A percentile compares a stretch with the other conserved stretches of the same genome.
These are phyloP conservation scores for Ophiodon elongatus DNA, from an alignment of 2,113 vertebrate genomes.

Conservation along the genomic window DNA sequence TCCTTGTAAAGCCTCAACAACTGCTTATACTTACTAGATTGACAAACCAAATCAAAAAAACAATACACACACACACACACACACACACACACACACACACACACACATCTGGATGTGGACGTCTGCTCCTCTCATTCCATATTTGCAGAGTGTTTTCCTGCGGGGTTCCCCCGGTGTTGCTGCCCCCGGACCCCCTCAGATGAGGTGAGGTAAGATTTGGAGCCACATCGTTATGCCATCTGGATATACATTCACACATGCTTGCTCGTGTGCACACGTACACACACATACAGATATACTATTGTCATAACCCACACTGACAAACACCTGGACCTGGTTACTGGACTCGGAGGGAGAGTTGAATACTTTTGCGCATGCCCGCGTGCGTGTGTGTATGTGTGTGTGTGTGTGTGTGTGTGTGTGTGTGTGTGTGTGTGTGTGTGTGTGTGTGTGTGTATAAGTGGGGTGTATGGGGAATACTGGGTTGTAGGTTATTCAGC, in stretches of 20 bases:
- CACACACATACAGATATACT: slow-evolving; percentile 67
- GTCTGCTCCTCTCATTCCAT: slow-evolving; percentile 58
- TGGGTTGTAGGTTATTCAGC: slow-evolving; percentile 60
- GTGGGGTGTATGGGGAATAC: slow-evolving; percentile 64
- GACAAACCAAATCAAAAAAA: slow-evolving; percentile 56
- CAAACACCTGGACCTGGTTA: slow-evolving; percentile 84
- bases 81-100: slow-evolving; percentile 52
- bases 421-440: slow-evolving; percentile 57
- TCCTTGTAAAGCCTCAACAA: slow-evolving; percentile 53
- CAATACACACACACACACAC: slow-evolving; percentile 13
- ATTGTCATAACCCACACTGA: slow-evolving; percentile 78
- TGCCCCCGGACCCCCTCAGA: slow-evolving; percentile 61
- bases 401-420: slow-evolving; percentile 64
- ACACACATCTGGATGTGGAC: slow-evolving; percentile 72
- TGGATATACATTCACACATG: slow-evolving; percentile 72
- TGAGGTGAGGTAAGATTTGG: slow-evolving; percentile 81
- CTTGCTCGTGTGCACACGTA: slow-evolving; percentile 45
- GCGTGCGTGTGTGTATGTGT: slow-evolving; percentile 65
- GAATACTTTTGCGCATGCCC: slow-evolving; percentile 58
- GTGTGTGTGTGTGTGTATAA: slow-evolving; percentile 54
- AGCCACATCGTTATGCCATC: slow-evolving; percentile 71
- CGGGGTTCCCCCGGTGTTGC: slow-evolving; percentile 57
- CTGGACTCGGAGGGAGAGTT: slow-evolving; percentile 61
- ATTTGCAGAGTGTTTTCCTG: slow-evolving; percentile 75
- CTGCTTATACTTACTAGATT: slow-evolving; percentile 43